phyloP scores from a whole-genome alignment of 2,888 invertebrate species.

The Lithophane semibrunnea region DNA sequence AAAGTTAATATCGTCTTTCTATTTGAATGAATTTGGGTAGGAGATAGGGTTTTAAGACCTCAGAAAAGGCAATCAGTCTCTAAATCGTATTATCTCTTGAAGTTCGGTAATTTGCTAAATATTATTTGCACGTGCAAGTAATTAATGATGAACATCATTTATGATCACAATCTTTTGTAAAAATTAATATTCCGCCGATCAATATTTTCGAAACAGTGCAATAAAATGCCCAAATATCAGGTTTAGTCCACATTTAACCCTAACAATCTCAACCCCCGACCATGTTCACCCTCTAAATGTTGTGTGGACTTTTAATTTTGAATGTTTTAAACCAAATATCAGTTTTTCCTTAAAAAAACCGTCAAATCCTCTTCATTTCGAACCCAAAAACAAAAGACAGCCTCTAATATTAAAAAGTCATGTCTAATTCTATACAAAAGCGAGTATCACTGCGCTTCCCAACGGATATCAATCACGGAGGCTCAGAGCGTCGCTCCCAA shows the following conservation, averaged over 20 bases:
- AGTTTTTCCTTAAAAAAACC: background rate
- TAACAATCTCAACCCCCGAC: too few species aligned
- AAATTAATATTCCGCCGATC: background rate
- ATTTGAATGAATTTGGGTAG: background rate
- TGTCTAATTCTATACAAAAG: constrained; percentile 54
- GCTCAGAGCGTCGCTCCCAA: constrained; percentile 66
- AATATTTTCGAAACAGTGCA: background rate
- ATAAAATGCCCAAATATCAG: background rate
- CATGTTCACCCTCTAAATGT: too few species aligned
- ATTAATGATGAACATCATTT: background rate
- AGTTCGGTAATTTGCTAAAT: background rate
- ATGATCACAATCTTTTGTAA: background rate
- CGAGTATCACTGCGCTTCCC: constrained; percentile 50
- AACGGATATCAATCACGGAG: constrained; percentile 63
- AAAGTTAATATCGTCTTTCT: background rate
- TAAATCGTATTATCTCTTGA: background rate
- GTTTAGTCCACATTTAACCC: too few species aligned
- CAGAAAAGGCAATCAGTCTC: background rate
- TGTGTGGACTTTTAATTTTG: too few species aligned
- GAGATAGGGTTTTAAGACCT: background rate
- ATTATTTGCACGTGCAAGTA: background rate
- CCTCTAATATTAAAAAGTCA: constrained; percentile 43
- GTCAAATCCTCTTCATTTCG: background rate
- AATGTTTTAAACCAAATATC: too few species aligned
- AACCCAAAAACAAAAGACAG: constrained; percentile 36